Evolutionary conservation across 1,140 invertebrate species (phyloP).

Genomic region (Xylocopa sonorina): DNA sequence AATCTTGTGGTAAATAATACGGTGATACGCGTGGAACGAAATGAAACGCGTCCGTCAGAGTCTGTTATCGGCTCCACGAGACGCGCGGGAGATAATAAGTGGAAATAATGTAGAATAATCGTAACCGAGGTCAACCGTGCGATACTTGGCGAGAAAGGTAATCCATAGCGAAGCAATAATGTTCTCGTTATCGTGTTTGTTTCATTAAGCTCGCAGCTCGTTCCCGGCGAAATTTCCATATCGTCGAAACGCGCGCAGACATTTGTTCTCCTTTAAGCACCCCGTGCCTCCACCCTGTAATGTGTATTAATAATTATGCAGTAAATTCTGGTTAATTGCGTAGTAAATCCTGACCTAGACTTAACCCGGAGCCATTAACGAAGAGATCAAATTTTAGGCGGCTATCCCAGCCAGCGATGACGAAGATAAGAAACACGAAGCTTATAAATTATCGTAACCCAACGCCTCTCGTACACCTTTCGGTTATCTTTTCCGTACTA

Average conservation of each 20-base stretch:
- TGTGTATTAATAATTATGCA: constrained; percentile 40
- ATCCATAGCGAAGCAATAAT: background rate
- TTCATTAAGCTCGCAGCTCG: constrained; percentile 7
- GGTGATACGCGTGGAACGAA: too few relatives aligned
- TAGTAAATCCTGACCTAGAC: constrained; percentile 28
- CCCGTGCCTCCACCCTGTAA: background rate
- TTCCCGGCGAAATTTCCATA: constrained; percentile 15
- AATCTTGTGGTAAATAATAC: too few relatives aligned
- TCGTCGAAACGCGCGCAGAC: constrained; percentile 29
- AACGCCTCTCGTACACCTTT: background rate
- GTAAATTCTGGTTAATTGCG: constrained; percentile 39
- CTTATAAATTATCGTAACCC: constrained; percentile 14
- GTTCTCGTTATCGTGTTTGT: constrained; percentile 20
- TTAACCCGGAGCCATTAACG: constrained; percentile 20
- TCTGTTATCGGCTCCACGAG: too few relatives aligned
- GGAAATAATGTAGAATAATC: too few relatives aligned
- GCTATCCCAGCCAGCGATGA: background rate
- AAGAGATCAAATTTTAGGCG: constrained; percentile 47
- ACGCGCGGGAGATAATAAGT: too few relatives aligned
- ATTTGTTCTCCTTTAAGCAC: constrained; percentile 16
- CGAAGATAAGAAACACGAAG: constrained; percentile 10
- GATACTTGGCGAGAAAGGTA: background rate
- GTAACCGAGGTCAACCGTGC: too few relatives aligned
- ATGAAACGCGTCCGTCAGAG: too few relatives aligned
- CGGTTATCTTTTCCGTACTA: background rate